Evolutionary conservation across 2,113 vertebrate species (phyloP).

Genomic region (Syrmaticus mikado): DNA sequence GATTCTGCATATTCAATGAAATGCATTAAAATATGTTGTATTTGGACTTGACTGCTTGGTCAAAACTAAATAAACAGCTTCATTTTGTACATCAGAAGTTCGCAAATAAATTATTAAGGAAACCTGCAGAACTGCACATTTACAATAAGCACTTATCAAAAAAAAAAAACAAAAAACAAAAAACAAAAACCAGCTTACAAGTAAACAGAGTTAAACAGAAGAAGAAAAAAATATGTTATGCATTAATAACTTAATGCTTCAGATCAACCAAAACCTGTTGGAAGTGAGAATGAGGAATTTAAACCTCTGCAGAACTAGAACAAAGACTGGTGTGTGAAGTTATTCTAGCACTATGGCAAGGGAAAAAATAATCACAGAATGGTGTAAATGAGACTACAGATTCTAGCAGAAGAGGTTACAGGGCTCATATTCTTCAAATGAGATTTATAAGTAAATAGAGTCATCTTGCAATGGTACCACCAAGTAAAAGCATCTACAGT

Average conservation of each 20-base stretch:
- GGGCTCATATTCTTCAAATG: neutral
- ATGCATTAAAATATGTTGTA: neutral
- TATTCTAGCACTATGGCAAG: neutral
- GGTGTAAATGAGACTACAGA: neutral
- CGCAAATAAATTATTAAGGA: neutral
- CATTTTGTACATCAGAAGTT: neutral
- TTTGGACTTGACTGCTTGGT: neutral
- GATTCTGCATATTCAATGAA: neutral
- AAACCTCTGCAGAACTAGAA: neutral
- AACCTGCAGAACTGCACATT: neutral
- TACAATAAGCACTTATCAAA: neutral
- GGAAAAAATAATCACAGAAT: neutral
- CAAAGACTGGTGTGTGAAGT: neutral
- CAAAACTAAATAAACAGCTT: neutral
- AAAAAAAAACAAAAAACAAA: neutral
- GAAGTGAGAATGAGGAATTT: neutral
- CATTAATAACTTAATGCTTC: neutral
- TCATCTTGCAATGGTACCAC: neutral
- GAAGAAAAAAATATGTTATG: neutral
- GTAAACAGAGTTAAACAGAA: neutral
- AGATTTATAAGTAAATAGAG: rapidly evolving
- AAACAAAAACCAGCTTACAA: neutral
- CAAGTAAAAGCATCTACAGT: neutral
- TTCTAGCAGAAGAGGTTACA: neutral
- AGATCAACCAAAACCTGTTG: neutral